Conservation (phyloP, 1,140 invertebrate genomes). For the Araneus ventricosus region DNA sequence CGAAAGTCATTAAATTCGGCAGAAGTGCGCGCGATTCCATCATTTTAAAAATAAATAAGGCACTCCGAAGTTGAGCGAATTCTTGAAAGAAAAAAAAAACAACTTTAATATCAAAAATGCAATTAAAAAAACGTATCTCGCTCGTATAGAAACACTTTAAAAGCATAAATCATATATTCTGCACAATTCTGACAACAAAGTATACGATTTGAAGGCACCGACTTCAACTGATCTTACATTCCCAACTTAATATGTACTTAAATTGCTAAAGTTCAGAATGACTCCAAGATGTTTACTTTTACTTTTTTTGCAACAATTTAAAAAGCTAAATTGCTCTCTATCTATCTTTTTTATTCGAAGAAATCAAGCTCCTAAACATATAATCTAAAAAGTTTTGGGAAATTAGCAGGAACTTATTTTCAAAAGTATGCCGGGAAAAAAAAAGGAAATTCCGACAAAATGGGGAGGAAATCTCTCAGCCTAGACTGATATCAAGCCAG, state of each 20-base stretch:
- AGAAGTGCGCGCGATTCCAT: neutral
- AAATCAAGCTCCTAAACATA: no score
- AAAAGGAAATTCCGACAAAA: no score
- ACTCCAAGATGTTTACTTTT: neutral
- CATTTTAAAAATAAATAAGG: constrained; percentile 2
- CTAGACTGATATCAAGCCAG: no score
- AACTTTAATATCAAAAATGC: neutral
- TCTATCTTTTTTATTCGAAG: neutral
- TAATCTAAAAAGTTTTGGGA: no score
- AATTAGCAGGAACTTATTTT: no score
- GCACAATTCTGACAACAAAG: neutral
- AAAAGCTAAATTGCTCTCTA: neutral
- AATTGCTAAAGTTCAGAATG: neutral
- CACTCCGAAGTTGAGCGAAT: neutral
- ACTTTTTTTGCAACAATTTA: neutral
- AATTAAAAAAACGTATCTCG: neutral
- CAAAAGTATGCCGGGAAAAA: no score
- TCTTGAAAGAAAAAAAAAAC: neutral
- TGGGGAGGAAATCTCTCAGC: no score
- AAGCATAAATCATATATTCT: neutral
- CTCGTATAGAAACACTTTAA: neutral
- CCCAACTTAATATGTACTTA: neutral
- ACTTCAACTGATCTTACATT: neutral
- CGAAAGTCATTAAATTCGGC: neutral
- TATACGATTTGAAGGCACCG: neutral